These are phyloP conservation scores for Macroramphosus scolopax DNA, from an alignment of 2,797 vertebrate genomes.

Conservation along the genomic window DNA sequence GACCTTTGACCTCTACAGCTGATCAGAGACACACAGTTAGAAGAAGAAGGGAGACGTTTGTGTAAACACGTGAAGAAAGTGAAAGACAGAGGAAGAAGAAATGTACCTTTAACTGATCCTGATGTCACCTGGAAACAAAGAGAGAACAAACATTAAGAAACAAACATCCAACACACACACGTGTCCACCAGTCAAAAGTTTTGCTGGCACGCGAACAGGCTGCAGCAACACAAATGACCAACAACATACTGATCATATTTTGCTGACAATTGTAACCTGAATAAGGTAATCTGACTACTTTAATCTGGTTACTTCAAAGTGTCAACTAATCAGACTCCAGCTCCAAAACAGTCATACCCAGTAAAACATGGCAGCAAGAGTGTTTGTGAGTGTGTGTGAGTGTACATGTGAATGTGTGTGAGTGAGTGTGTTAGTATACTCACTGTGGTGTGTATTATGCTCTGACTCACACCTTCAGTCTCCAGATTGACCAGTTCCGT, in stretches of 20 bases:
- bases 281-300: not conserved
- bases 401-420: conserved; percentile 13
- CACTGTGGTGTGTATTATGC: conserved; percentile 39
- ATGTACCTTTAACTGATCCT: conserved; percentile 35
- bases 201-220: no score
- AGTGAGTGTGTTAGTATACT: conserved; percentile 14
- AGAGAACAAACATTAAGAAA: not conserved
- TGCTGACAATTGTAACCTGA: no score
- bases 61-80: not conserved
- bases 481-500: conserved; percentile 84
- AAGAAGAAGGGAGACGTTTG: not conserved
- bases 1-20: conserved; percentile 38
- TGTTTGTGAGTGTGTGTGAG: conserved; percentile 3
- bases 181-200: no score
- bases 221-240: no score
- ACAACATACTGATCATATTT: no score
- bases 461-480: conserved; percentile 46
- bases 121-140: conserved; percentile 22
- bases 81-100: not conserved
- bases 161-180: no score
- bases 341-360: no score
- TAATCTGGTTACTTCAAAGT: no score
- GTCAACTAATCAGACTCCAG: no score
- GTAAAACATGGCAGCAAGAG: no score
- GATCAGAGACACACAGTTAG: conserved; percentile 17